Evolutionary conservation across 2,113 vertebrate genomes (phyloP).

Genomic region (Ciconia boyciana): DNA sequence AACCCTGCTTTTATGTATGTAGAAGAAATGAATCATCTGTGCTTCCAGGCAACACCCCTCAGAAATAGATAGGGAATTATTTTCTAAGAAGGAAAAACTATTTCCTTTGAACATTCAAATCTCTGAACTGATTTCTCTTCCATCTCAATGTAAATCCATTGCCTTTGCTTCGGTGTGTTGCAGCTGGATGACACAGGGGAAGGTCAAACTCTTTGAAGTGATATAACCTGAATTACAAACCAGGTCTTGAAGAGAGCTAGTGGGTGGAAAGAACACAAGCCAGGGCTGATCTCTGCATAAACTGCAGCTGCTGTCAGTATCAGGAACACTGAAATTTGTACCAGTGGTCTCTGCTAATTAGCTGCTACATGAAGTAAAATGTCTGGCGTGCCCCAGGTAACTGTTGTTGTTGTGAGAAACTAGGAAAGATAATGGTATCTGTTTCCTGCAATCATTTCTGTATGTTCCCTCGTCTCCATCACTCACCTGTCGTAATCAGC

Average conservation of each 20-base stretch:
- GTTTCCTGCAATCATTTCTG: conserved; percentile 58
- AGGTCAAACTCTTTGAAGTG: conserved; percentile 53
- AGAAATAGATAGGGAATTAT: background rate
- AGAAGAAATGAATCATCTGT: background rate
- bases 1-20: background rate
- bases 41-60: background rate
- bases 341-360: conserved; percentile 49
- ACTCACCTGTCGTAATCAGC: conserved; percentile 41
- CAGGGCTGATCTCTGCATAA: conserved; percentile 4
- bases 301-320: background rate
- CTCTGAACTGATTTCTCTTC: conserved; percentile 7
- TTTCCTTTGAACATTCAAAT: conserved; percentile 16
- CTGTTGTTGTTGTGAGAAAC: conserved; percentile 36
- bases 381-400: conserved; percentile 50
- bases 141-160: background rate
- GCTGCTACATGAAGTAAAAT: conserved; percentile 45
- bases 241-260: background rate
- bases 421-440: conserved; percentile 38
- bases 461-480: conserved; percentile 27
- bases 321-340: conserved; percentile 34
- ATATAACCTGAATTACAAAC: conserved; percentile 40
- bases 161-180: background rate
- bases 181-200: background rate
- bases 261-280: conserved; percentile 34
- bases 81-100: background rate